Percentiles rank a stretch among this genome's conserved stretches.
phyloP scores from a whole-genome alignment of 2,113 vertebrate genomes.

The Esox niger region DNA sequence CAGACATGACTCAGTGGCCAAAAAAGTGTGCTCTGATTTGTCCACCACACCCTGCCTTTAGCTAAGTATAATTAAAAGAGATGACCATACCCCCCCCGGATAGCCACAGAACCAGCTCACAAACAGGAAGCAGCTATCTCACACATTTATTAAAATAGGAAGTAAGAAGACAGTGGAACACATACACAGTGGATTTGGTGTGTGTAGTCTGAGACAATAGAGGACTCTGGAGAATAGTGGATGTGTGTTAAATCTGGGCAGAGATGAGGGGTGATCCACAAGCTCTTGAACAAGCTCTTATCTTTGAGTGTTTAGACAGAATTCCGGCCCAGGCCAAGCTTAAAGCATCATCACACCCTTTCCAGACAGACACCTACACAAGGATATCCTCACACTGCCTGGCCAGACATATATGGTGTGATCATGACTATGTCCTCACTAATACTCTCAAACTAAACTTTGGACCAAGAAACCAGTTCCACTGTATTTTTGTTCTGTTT shows the following conservation, averaged over 20 bases:
- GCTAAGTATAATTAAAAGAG: slow-evolving; percentile 39
- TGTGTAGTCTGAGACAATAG: slow-evolving; percentile 73
- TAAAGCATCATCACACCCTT: slow-evolving; percentile 45
- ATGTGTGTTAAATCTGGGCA: slow-evolving; percentile 23
- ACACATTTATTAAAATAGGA: slow-evolving; percentile 70
- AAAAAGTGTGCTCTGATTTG: slow-evolving; percentile 32
- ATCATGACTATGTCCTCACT: neutral
- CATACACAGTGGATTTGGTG: slow-evolving; percentile 44
- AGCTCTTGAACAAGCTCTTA: neutral
- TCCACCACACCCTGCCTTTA: slow-evolving; percentile 18
- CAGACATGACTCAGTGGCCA: slow-evolving; percentile 47
- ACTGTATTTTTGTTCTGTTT: too few species aligned
- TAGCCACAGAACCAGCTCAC: slow-evolving; percentile 31
- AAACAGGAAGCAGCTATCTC: slow-evolving; percentile 82
- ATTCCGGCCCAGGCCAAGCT: slow-evolving; percentile 44
- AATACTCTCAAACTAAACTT: too few species aligned
- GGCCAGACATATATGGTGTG: slow-evolving; percentile 45
- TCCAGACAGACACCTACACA: slow-evolving; percentile 57
- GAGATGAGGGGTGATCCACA: neutral
- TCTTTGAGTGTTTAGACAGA: slow-evolving; percentile 3
- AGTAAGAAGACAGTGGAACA: slow-evolving; percentile 75
- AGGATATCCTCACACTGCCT: slow-evolving; percentile 63
- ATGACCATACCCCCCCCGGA: slow-evolving; percentile 44
- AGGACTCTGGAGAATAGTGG: slow-evolving; percentile 41
- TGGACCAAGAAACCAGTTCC: too few species aligned